Evolutionary conservation across 2,888 invertebrate genomes (phyloP).

Genomic region (Idaea aversata): DNA sequence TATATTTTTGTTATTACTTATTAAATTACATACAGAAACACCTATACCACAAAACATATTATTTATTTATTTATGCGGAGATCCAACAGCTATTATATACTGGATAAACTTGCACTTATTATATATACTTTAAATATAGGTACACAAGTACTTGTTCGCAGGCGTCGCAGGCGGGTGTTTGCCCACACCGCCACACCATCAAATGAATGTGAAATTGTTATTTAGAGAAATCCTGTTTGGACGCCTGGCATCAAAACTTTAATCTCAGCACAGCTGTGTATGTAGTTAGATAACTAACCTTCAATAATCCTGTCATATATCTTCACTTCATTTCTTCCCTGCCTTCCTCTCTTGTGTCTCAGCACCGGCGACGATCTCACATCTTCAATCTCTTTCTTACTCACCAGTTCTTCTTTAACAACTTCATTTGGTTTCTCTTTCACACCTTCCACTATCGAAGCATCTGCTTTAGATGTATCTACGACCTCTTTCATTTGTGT

Average conservation of each 20-base stretch:
- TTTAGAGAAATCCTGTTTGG: neutral
- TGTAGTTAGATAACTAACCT: slow-evolving; percentile 40
- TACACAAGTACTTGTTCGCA: no score
- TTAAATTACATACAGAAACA: no score
- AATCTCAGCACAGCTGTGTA: no score
- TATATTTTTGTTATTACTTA: neutral
- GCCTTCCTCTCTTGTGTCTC: slow-evolving; percentile 63
- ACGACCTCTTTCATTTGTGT: slow-evolving; percentile 32
- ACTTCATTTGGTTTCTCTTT: slow-evolving; percentile 36
- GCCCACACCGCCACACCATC: no score
- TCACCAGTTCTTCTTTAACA: slow-evolving; percentile 39
- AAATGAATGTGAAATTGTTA: no score
- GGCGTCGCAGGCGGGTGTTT: no score
- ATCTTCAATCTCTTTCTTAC: slow-evolving; percentile 60
- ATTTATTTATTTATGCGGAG: no score
- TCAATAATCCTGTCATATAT: slow-evolving; percentile 76
- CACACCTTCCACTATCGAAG: slow-evolving; percentile 35
- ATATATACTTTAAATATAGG: no score
- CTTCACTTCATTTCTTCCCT: slow-evolving; percentile 72
- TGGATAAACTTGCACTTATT: no score
- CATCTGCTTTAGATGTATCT: slow-evolving; percentile 39
- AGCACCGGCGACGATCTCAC: slow-evolving; percentile 64
- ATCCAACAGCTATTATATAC: no score
- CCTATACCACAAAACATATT: no score
- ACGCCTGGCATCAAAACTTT: no score